Percentiles rank a stretch among this genome's conserved stretches.
Conservation (phyloP, 2,888 invertebrate species). For the Lasioglossum figueresi region DNA sequence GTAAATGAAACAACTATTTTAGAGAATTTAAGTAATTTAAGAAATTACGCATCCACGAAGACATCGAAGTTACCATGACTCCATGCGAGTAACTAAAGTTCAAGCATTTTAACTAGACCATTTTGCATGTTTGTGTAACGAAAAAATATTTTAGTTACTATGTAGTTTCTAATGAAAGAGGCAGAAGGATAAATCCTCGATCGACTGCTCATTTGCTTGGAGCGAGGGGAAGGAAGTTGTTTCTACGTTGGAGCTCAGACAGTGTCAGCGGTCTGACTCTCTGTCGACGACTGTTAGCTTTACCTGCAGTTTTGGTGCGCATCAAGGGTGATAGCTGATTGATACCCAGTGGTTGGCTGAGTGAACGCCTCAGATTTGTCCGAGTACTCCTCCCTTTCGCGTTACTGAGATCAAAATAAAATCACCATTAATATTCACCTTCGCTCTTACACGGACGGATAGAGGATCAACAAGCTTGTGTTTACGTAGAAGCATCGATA, state of each 20-base stretch:
- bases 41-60: no score
- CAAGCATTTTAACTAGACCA: background rate
- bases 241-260: constrained; percentile 57
- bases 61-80: no score
- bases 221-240: constrained; percentile 30
- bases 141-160: no score
- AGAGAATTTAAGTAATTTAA: no score
- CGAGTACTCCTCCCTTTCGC: constrained; percentile 82
- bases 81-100: no score
- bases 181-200: background rate
- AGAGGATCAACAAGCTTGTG: constrained; percentile 75
- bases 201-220: constrained; percentile 50
- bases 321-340: constrained; percentile 86
- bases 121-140: background rate
- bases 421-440: constrained; percentile 46
- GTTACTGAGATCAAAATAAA: constrained; percentile 77
- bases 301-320: constrained; percentile 85
- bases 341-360: constrained; percentile 89
- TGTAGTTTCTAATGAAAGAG: background rate
- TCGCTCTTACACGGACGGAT: constrained; percentile 48
- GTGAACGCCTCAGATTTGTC: constrained; percentile 86
- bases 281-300: constrained; percentile 44
- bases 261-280: constrained; percentile 21
- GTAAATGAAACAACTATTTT: no score
- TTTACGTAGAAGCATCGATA: constrained; percentile 78